Evolutionary conservation across 1,140 invertebrate species (phyloP).

Genomic region (Drosophila kikkawai): DNA sequence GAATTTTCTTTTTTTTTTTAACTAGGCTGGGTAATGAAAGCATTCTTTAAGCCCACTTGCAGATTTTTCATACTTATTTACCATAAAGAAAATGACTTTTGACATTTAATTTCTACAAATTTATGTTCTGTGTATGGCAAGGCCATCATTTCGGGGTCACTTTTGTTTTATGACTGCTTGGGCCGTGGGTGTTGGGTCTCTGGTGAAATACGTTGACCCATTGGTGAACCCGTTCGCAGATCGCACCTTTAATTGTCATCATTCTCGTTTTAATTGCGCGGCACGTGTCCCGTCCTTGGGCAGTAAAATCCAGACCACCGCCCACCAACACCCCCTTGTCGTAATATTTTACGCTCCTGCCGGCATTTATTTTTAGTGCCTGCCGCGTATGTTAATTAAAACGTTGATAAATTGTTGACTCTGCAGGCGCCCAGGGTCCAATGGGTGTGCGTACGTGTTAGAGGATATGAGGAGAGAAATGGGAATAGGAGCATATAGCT

Average conservation of each 20-base stretch:
- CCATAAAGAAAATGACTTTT: background rate
- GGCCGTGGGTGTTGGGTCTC: slow-evolving; percentile 11
- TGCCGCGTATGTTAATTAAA: slow-evolving; percentile 68
- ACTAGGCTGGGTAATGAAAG: no score
- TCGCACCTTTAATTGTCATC: slow-evolving; percentile 64
- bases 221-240: slow-evolving; percentile 33
- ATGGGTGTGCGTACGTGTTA: slow-evolving; percentile 16
- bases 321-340: slow-evolving; percentile 6
- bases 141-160: slow-evolving; percentile 16
- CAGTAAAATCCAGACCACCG: slow-evolving; percentile 7
- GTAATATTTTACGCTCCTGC: slow-evolving; percentile 36
- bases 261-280: slow-evolving; percentile 55
- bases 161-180: slow-evolving; percentile 7
- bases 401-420: slow-evolving; percentile 68
- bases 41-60: background rate
- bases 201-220: slow-evolving; percentile 26
- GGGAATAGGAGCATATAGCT: background rate
- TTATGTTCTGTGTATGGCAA: slow-evolving; percentile 1
- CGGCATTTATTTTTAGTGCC: slow-evolving; percentile 43
- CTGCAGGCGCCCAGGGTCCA: slow-evolving; percentile 11
- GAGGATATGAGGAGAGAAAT: no score
- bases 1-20: background rate
- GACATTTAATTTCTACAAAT: background rate
- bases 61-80: background rate
- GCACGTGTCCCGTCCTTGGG: slow-evolving; percentile 43